phyloP scores from a whole-genome alignment of 2,797 vertebrate species.

The Pseudomugil gertrudae region DNA sequence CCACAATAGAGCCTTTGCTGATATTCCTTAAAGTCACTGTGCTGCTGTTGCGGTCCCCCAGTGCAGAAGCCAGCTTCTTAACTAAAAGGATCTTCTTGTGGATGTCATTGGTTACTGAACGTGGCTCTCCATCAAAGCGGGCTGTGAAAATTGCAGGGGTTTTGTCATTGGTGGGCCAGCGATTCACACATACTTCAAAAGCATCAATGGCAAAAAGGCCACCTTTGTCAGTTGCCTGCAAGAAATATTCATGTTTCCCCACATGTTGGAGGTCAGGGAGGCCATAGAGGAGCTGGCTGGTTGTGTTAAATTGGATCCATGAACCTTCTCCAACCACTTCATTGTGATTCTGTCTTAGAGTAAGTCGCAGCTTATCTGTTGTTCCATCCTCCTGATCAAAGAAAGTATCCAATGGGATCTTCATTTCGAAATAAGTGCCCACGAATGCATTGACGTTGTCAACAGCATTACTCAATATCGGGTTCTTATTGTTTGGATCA shows the following conservation, averaged over 20 bases:
- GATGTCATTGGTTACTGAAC: conserved; percentile 84
- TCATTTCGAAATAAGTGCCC: conserved; percentile 98
- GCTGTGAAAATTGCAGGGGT: conserved; percentile 89
- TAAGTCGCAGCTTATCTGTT: conserved; percentile 94
- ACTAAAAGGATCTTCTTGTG: conserved; percentile 93
- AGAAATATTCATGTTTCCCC: conserved; percentile 95
- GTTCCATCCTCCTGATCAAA: conserved; percentile 95
- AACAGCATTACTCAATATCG: conserved; percentile 89
- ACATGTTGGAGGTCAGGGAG: conserved; percentile 87
- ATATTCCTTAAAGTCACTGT: conserved; percentile 91
- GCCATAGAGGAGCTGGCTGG: conserved; percentile 96
- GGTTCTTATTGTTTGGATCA: conserved; percentile 85
- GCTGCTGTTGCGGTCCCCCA: conserved; percentile 94
- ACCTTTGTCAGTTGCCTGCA: conserved; percentile 95
- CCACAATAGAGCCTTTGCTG: conserved; percentile 89
- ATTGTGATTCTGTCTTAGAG: conserved; percentile 88
- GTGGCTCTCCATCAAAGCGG: conserved; percentile 88
- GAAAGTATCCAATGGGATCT: conserved; percentile 95
- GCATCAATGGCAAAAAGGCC: conserved; percentile 90
- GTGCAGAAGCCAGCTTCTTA: conserved; percentile 89
- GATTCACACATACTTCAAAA: conserved; percentile 92
- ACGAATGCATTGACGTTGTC: conserved; percentile 92
- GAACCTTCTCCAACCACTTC: conserved; percentile 88
- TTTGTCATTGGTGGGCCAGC: conserved; percentile 86
- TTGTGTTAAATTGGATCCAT: conserved; percentile 98